Base-by-base conservation (phyloP, 2,797 vertebrate species). In the Gobio occitaniae region DNA sequence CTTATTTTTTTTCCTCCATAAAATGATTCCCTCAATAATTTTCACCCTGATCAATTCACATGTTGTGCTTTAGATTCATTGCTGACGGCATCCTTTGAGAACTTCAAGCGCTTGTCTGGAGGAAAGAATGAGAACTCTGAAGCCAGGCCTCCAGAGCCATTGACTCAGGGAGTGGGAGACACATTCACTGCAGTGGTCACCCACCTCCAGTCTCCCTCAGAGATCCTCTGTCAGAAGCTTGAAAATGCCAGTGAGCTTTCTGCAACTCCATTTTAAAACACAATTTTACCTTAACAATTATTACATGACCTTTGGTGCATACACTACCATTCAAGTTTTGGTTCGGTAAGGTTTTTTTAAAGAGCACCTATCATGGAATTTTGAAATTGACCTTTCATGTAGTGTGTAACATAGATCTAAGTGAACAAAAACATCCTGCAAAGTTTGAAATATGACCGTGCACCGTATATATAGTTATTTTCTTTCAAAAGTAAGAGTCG, bases 211-310 rank as follows among this genome's bases (percentile, higher is more conserved):
- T 96, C 94, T 19, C 97, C 98, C 41, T 92, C 90, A 29, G 89
- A 95, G 29, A 95, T 99, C 16, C 96, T 97, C 17, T 96, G 97
- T 72, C 98, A 99, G 88, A 96, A 94, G 86, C 90, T 96, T 19
- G 92, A 95, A 52, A 96, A 93, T 47, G 95, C 96, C 32, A n/a
- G 98, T 99, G 90, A 96, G 96, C 94, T 12, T 17, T 21, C 25
- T 29, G 4, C 44, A 19, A 69, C 2, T 19, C 6, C 10, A 5
- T 70, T 83, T 44, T 15, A 41, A 71, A 70, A 52, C 17, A 66
- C n/a, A 19, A 12, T 83, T 65, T 65, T 50, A 48, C 10, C 25
- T 29, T 0, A 2, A 74, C 6, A 12, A 29, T 38, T 38, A 5
- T 1, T 44, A 29, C n/a, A 54, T n/a, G 19, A 38, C n/a, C n/a